These are phyloP conservation scores for Streblospio benedicti DNA, from an alignment of 1,140 invertebrate species.

Conservation along the genomic window DNA sequence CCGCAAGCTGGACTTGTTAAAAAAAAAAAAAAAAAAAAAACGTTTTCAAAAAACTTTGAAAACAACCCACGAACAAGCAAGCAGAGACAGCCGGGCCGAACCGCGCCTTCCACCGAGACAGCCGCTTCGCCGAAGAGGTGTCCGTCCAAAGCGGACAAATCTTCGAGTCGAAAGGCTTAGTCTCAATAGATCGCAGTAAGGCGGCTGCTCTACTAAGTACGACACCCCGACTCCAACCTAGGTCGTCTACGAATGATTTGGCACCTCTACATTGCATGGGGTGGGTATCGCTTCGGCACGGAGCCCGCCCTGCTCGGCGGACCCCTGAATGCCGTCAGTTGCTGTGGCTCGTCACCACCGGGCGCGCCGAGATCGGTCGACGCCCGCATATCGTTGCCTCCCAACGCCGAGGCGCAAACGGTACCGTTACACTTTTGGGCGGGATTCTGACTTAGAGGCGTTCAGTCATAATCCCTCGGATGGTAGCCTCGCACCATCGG, in stretches of 20 bases:
- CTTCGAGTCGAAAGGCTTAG: slow-evolving; percentile 34
- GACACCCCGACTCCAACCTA: slow-evolving; percentile 48
- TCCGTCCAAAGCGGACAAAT: slow-evolving; percentile 22
- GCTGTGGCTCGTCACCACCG: slow-evolving; percentile 31
- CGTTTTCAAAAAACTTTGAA: too few species aligned
- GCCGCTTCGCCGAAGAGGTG: too few species aligned
- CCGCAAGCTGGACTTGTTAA: too few species aligned
- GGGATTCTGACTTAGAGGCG: slow-evolving; percentile 70
- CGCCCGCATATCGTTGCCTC: slow-evolving; percentile 31
- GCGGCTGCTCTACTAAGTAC: slow-evolving; percentile 48
- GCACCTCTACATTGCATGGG: slow-evolving; percentile 39
- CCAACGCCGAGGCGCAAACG: slow-evolving; percentile 29
- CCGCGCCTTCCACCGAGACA: too few species aligned
- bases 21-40: too few species aligned
- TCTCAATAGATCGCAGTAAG: slow-evolving; percentile 52
- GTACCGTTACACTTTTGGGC: slow-evolving; percentile 52
- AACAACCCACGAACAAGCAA: too few species aligned
- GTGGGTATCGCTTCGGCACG: slow-evolving; percentile 28
- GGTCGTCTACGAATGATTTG: slow-evolving; percentile 52
- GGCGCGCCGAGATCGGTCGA: slow-evolving; percentile 2
- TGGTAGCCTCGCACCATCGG: slow-evolving; percentile 66
- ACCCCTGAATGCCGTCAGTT: slow-evolving; percentile 14
- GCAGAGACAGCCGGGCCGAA: too few species aligned
- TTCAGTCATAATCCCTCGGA: slow-evolving; percentile 74
- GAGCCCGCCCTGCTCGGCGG: slow-evolving; percentile 10